Conservation (phyloP, 1,140 invertebrate genomes). For the Pararge aegeria region DNA sequence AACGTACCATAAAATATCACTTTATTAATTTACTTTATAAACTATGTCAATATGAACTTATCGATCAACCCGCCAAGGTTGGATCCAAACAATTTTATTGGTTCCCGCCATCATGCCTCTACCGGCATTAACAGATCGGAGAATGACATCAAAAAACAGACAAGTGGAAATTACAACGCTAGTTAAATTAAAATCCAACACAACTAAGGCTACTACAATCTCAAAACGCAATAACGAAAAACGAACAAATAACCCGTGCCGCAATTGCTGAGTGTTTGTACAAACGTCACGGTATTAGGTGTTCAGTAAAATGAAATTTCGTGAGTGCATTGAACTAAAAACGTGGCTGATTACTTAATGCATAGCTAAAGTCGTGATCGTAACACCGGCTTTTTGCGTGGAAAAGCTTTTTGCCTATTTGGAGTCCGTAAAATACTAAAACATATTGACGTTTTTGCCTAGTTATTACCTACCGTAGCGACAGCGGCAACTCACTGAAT, state of each 20-base stretch:
- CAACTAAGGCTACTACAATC: not conserved
- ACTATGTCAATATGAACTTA: too few relatives aligned
- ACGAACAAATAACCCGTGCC: constrained; percentile 40
- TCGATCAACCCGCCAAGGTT: too few relatives aligned
- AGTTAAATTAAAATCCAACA: not conserved
- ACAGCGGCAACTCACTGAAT: constrained; percentile 30
- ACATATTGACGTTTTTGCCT: constrained; percentile 54
- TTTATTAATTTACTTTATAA: too few relatives aligned
- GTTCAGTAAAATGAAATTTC: constrained; percentile 65
- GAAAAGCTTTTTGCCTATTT: constrained; percentile 52
- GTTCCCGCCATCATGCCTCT: too few relatives aligned
- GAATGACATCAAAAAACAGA: too few relatives aligned
- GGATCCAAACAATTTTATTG: too few relatives aligned
- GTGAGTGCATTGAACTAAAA: constrained; percentile 77
- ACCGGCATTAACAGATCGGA: too few relatives aligned
- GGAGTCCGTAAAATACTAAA: constrained; percentile 49
- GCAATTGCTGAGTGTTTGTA: constrained; percentile 45
- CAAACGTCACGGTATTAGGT: constrained; percentile 59
- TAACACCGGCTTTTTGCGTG: constrained; percentile 52
- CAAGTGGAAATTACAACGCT: too few relatives aligned
- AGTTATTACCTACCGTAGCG: constrained; percentile 34
- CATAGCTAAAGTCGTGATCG: constrained; percentile 56
- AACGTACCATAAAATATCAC: too few relatives aligned
- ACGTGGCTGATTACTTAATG: constrained; percentile 73
- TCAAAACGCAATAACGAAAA: constrained; percentile 12